A percentile compares a stretch with the other conserved stretches of the same genome.
Evolutionary conservation across 2,888 invertebrate species (phyloP).

Genomic region (Oxystoma pomonae): DNA sequence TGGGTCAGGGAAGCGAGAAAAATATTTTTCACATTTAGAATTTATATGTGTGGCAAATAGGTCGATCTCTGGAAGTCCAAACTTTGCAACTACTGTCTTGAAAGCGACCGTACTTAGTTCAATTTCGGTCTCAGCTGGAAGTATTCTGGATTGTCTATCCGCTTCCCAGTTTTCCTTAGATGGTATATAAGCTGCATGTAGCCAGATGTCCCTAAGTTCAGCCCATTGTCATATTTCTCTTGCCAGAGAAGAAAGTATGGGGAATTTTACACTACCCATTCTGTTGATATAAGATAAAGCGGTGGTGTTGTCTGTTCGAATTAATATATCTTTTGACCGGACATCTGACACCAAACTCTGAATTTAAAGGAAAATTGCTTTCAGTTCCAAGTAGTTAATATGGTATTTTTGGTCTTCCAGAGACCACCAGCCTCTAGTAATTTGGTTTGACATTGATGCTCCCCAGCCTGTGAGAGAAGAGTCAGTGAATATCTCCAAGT

Average conservation of each 20-base stretch:
- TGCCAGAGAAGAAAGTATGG: neutral
- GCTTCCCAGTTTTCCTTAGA: neutral
- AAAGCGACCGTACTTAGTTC: neutral
- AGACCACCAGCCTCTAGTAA: neutral
- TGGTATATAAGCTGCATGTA: neutral
- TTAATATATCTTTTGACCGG: slow-evolving; percentile 3
- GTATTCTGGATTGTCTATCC: neutral
- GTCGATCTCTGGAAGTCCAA: neutral
- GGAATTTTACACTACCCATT: slow-evolving; percentile 11
- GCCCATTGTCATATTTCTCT: neutral
- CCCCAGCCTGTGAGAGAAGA: too few species aligned
- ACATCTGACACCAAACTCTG: slow-evolving; percentile 4
- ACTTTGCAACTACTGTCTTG: neutral
- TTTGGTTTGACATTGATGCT: too few species aligned
- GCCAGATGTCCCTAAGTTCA: neutral
- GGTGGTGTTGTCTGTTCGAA: slow-evolving; percentile 7
- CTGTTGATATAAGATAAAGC: slow-evolving; percentile 1
- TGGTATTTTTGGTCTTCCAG: neutral
- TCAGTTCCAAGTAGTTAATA: slow-evolving; percentile 6
- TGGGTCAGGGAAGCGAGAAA: slow-evolving; percentile 20
- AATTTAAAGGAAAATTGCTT: slow-evolving; percentile 5
- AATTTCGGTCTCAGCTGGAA: neutral
- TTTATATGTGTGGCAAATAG: neutral
- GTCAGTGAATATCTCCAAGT: too few species aligned
- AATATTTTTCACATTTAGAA: neutral